Conservation (phyloP, 2,797 vertebrate genomes). For the Falco concolor region DNA sequence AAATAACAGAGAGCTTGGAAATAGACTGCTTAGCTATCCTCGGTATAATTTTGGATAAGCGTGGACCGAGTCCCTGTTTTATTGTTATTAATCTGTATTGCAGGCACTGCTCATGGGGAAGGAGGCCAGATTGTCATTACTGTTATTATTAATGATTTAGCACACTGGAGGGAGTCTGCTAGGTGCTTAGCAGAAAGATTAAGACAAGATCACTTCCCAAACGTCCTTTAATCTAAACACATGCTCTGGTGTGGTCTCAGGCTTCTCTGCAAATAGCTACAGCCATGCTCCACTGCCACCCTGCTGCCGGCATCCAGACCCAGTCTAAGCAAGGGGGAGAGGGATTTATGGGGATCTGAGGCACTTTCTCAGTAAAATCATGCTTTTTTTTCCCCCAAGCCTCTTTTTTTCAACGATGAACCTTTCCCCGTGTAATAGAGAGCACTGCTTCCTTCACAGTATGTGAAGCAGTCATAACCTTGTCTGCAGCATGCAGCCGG, state of each 20-base stretch:
- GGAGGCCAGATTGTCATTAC: not conserved
- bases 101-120: not conserved
- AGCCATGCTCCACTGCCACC: not conserved
- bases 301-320: not conserved
- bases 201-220: not conserved
- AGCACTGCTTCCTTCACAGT: conserved; percentile 6
- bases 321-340: not conserved
- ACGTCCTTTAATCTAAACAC: not conserved
- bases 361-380: conserved; percentile 7
- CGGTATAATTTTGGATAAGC: not conserved
- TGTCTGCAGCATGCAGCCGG: conserved; percentile 9
- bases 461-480: conserved; percentile 47
- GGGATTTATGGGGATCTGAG: conserved; percentile 38
- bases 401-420: conserved; percentile 31
- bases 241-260: not conserved
- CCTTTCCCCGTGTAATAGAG: conserved; percentile 6
- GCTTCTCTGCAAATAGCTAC: not conserved
- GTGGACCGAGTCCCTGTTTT: not conserved
- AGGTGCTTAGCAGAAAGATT: conserved; percentile 27
- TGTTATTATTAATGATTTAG: not conserved
- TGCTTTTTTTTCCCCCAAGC: not conserved
- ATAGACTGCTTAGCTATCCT: not conserved
- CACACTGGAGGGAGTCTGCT: not conserved
- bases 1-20: not conserved
- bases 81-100: not conserved